Conservation (phyloP, 2,113 vertebrate species). For the Lepisosteus osseus region DNA sequence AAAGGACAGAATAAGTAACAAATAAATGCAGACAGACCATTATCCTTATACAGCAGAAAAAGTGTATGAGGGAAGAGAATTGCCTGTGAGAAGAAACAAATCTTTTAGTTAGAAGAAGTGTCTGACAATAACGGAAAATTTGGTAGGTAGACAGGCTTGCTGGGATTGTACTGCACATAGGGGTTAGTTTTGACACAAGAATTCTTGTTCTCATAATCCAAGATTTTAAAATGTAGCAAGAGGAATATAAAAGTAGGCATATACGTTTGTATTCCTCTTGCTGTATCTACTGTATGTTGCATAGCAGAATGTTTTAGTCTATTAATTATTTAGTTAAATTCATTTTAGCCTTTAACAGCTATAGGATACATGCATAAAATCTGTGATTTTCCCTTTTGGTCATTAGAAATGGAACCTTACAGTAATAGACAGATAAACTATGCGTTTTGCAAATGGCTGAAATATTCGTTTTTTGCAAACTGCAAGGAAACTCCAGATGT, state of each 20-base stretch:
- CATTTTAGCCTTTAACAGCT: neutral
- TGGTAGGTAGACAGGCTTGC: no score
- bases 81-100: no score
- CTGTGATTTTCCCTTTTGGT: neutral
- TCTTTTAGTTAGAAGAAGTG: no score
- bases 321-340: conserved; percentile 9
- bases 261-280: no score
- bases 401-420: neutral
- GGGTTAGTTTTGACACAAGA: neutral
- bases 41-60: no score
- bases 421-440: neutral
- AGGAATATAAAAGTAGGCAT: neutral
- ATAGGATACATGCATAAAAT: neutral
- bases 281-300: neutral
- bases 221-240: neutral
- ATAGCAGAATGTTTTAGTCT: conserved; percentile 8
- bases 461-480: neutral
- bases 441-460: neutral
- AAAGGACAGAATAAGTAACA: no score
- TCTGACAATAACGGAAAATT: no score
- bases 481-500: neutral
- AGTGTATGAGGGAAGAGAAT: no score
- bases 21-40: no score
- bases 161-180: no score
- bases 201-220: conserved; percentile 9